Evolutionary conservation across 2,113 vertebrate species (phyloP).

Genomic region (Microcebus lehilahytsara): DNA sequence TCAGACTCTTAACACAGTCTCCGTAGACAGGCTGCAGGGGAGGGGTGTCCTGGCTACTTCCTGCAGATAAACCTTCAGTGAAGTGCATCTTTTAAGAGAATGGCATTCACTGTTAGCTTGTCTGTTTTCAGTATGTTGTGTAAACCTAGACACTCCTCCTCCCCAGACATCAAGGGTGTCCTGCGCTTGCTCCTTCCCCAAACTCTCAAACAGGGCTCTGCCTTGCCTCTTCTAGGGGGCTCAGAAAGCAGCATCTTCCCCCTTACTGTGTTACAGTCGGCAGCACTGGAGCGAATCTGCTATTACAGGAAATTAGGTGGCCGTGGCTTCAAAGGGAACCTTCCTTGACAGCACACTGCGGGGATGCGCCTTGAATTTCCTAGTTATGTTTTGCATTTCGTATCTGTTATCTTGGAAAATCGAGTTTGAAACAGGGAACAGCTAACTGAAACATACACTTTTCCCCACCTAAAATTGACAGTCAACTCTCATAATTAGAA

Average conservation of each 20-base stretch:
- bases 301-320: not conserved
- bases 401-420: not conserved
- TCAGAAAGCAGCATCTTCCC: not conserved
- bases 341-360: accelerated
- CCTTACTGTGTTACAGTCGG: accelerated
- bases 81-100: not conserved
- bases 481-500: not conserved
- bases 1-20: accelerated
- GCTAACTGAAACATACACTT: not conserved
- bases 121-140: accelerated
- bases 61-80: not conserved
- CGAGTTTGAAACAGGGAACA: not conserved
- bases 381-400: not conserved
- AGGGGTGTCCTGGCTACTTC: not conserved
- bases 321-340: not conserved
- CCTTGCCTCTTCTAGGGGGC: not conserved
- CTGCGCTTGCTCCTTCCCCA: not conserved
- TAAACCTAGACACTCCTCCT: accelerated
- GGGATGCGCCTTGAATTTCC: accelerated
- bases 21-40: not conserved
- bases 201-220: accelerated
- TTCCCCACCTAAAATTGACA: not conserved
- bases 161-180: no score
- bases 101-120: accelerated
- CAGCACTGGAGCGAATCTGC: not conserved